Evolutionary conservation across 2,888 invertebrate genomes (phyloP).

Genomic region (Mechanitis mazaeus): DNA sequence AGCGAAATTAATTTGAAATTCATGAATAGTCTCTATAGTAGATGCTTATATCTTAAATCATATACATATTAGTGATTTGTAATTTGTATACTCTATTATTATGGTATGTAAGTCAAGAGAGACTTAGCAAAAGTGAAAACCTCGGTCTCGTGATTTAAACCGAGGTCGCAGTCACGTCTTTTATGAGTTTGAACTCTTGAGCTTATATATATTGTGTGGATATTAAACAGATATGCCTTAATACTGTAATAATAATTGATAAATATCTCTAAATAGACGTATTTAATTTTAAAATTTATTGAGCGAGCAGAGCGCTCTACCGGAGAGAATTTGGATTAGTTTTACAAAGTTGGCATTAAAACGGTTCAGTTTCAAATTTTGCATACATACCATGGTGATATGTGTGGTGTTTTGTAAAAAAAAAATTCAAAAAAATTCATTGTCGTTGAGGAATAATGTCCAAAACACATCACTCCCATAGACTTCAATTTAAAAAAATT

Average conservation of each 20-base stretch:
- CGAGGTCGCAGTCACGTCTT: constrained; percentile 8
- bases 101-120: constrained; percentile 9
- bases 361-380: no score
- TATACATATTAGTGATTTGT: neutral
- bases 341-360: no score
- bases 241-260: neutral
- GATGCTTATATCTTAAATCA: neutral
- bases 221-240: neutral
- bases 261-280: neutral
- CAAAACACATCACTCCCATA: no score
- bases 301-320: no score
- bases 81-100: constrained; percentile 5
- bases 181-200: constrained; percentile 10
- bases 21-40: neutral
- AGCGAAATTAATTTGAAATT: neutral
- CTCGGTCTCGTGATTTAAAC: constrained; percentile 13
- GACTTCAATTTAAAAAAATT: no score
- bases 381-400: no score
- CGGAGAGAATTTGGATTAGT: no score
- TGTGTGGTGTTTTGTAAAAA: no score
- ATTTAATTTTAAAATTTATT: no score
- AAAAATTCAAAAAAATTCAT: no score
- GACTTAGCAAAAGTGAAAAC: constrained; percentile 12
- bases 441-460: no score
- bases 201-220: neutral